Conservation (phyloP, 37 sponge, comb jelly and placozoan genomes). For the Beroe forskalii region DNA sequence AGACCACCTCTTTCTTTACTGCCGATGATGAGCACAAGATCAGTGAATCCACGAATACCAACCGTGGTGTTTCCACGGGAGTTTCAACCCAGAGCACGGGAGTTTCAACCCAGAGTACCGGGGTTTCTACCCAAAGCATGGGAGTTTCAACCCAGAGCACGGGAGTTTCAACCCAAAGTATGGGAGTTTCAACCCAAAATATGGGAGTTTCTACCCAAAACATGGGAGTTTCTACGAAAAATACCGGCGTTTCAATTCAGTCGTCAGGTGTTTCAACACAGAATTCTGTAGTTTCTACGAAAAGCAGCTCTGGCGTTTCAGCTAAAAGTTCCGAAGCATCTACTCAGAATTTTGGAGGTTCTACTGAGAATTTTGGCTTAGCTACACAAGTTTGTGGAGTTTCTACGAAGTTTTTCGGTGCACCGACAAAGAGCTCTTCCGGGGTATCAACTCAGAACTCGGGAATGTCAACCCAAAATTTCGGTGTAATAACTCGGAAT, state of each 20-base stretch:
- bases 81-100: not conserved
- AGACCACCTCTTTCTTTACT: conserved; percentile 21
- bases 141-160: conserved; percentile 11
- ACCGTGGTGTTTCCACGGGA: not conserved
- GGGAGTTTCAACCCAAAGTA: conserved; percentile 9
- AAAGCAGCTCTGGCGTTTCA: no score
- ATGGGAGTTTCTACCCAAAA: not conserved
- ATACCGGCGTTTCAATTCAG: not conserved
- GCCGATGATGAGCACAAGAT: not conserved
- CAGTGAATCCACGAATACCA: not conserved
- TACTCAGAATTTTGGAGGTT: no score
- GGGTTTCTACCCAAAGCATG: conserved; percentile 35
- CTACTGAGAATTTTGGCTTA: no score
- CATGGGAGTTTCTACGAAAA: not conserved
- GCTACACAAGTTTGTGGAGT: no score
- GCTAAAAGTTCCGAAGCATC: no score
- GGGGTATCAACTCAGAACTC: no score
- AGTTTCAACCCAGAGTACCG: conserved; percentile 6
- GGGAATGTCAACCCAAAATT: not conserved
- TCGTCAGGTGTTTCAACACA: no score
- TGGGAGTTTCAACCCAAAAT: not conserved
- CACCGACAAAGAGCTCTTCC: no score
- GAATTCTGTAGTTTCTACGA: no score
- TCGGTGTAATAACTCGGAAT: no score
- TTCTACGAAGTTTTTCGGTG: no score